A percentile compares a stretch with the other conserved stretches of the same genome.
Evolutionary conservation across 2,113 vertebrate species (phyloP).

Genomic region (Albula glossodonta): DNA sequence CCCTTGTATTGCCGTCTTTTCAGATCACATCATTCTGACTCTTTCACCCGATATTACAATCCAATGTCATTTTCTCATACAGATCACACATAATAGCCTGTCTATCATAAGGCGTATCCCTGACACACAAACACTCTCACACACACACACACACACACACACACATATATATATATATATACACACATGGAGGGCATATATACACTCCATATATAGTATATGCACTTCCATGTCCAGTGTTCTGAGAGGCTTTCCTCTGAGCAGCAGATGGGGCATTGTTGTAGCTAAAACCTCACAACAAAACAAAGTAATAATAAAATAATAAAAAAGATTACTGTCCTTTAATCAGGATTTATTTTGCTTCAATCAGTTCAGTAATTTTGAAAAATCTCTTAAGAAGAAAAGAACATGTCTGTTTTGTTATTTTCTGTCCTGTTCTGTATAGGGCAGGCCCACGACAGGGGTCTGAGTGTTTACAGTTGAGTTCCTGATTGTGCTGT

Average conservation of each 20-base stretch:
- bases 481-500: background rate
- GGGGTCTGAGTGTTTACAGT: background rate
- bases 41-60: constrained; percentile 54
- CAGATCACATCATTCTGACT: constrained; percentile 61
- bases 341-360: constrained; percentile 13
- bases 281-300: background rate
- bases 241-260: background rate
- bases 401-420: background rate
- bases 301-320: background rate
- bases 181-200: too few relatives aligned
- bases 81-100: background rate
- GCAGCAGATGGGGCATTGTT: background rate
- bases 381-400: background rate
- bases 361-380: background rate
- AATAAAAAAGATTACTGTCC: background rate
- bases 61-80: constrained; percentile 40
- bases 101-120: background rate
- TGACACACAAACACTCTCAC: background rate
- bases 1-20: constrained; percentile 65
- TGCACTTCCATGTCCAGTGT: too few relatives aligned
- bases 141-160: too few relatives aligned
- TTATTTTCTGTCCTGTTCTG: background rate
- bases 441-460: background rate
- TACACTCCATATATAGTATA: too few relatives aligned
- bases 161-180: too few relatives aligned